Conservation (phyloP, 2,797 vertebrate genomes). For the Melanotaenia pygmaea region DNA sequence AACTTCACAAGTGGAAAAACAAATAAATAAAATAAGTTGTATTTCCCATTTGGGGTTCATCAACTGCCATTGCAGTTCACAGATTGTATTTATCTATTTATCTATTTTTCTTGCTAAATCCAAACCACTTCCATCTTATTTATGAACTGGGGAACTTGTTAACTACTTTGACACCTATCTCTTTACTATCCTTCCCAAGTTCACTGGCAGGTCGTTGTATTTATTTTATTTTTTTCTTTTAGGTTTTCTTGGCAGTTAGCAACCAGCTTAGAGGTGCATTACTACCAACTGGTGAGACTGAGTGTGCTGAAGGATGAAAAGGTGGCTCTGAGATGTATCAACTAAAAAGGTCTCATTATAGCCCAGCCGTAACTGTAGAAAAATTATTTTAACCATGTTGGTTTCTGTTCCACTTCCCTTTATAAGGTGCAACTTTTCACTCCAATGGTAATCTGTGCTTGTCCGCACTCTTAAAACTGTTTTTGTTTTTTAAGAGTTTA, state of each 20-base stretch:
- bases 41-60: neutral
- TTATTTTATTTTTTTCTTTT: neutral
- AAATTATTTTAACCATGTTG: neutral
- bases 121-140: no score
- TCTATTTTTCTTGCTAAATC: neutral
- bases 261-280: no score
- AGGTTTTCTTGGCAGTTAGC: no score
- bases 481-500: no score
- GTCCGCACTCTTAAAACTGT: no score
- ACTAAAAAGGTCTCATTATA: no score
- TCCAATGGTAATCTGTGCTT: no score
- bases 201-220: neutral
- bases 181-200: neutral
- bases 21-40: neutral
- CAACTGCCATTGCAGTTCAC: neutral
- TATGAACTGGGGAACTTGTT: no score
- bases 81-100: neutral
- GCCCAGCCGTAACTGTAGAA: no score
- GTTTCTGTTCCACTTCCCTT: neutral
- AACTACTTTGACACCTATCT: neutral
- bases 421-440: neutral
- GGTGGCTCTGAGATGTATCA: no score
- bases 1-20: neutral
- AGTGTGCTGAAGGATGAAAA: no score
- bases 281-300: no score